Percentiles rank a stretch among this genome's conserved stretches.
phyloP scores from a whole-genome alignment of 1,140 invertebrate genomes.

The Lasioglossum albipes region DNA sequence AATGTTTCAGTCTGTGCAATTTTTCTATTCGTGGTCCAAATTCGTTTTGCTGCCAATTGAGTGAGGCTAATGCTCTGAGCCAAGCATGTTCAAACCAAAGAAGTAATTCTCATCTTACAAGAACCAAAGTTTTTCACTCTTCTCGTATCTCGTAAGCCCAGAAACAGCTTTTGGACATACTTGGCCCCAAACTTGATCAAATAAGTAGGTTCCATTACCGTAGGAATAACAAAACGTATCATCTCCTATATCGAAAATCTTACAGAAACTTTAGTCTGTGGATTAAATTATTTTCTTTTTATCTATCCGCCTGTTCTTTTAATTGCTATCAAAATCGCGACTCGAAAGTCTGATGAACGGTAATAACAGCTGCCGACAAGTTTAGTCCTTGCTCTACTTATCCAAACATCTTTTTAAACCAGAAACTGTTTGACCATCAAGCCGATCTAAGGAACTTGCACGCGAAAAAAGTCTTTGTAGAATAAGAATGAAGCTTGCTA shows the following conservation, averaged over 20 bases:
- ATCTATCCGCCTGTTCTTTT: no score
- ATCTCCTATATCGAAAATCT: no score
- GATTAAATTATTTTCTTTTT: not conserved
- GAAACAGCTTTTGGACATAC: no score
- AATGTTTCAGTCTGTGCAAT: not conserved
- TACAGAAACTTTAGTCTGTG: not conserved
- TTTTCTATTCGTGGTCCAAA: constrained; percentile 26
- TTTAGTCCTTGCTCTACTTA: not conserved
- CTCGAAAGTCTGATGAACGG: not conserved
- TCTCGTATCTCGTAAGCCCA: no score
- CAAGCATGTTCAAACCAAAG: no score
- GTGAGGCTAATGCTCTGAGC: not conserved
- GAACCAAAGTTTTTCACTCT: no score
- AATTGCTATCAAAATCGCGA: not conserved
- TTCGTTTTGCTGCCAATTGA: not conserved
- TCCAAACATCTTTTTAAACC: not conserved
- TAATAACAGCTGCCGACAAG: not conserved
- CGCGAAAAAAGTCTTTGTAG: not conserved
- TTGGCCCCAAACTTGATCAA: not conserved
- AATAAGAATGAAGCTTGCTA: not conserved
- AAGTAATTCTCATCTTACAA: no score
- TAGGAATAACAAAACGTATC: not conserved
- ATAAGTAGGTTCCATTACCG: not conserved
- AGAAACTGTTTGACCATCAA: constrained; percentile 19
- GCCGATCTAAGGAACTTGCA: constrained; percentile 53